Evolutionary conservation across 1,140 invertebrate genomes (phyloP), one percentile per base, ranked within the genome.

Genomic region (Subanguina moxae): DNA sequence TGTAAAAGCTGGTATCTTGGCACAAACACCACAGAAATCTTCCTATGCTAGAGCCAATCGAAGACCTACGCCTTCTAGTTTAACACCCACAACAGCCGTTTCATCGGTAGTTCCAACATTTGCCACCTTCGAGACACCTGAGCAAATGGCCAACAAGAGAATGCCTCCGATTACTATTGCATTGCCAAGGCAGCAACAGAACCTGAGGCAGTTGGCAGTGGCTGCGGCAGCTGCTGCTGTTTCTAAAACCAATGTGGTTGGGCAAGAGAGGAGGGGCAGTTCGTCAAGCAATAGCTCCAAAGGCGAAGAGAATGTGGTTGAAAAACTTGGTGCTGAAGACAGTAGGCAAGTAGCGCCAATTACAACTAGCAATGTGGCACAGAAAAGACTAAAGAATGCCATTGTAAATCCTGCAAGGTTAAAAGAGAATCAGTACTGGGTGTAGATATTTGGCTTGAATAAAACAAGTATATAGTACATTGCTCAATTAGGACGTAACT

Each of bases 381-480:
- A 21, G 8, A 17, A 38, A 38, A 38, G 1, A 32, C 48, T 59
- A 21, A 42, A 42, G 1, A 61, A 27, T 19, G 7, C 58, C 8
- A 38, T 46, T 19, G 57, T 15, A 19, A 65, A 28, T 42, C 38
- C 43, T 3, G 23, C 67, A 17, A 43, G 59, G 43, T 46, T 74
- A 7, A 74, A 74, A 46, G 59, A 75, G 9, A 75, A 65, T 27
- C 72, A 74, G 46, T 74, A 74, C 62, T 74, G 72, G 72, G 72
- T 74, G 27, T 73, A 62, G 52, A 15, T 46, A 15, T 46, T 46
- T n/a, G n/a, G 45, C n/a, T n/a, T n/a, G n/a, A n/a, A n/a, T n/a
- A n/a, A n/a, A n/a, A n/a, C n/a, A n/a, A n/a, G n/a, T n/a, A n/a
- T n/a, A n/a, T n/a, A n/a, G n/a, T n/a, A n/a, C n/a, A n/a, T n/a